phyloP scores from a whole-genome alignment of 2,797 vertebrate genomes.

The Ceryle rudis region DNA sequence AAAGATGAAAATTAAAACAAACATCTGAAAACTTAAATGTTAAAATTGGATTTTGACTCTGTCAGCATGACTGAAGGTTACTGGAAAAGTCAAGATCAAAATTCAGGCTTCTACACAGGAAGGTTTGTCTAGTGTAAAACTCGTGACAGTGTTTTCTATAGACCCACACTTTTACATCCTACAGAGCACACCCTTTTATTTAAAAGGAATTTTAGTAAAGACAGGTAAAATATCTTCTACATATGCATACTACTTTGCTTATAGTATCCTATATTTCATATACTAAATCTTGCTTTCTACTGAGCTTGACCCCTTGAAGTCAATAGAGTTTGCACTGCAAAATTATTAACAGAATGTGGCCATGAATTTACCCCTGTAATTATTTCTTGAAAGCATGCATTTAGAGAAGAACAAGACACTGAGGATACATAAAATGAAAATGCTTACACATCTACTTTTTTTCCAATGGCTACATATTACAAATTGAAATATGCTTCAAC shows the following conservation, averaged over 20 bases:
- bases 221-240: not conserved
- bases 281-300: not conserved
- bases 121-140: not conserved
- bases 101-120: not conserved
- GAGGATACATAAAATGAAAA: not conserved
- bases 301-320: not conserved
- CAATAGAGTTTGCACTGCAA: not conserved
- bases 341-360: not conserved
- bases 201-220: not conserved
- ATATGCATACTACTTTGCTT: not conserved
- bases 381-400: not conserved
- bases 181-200: not conserved
- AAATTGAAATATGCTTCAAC: conserved; percentile 11
- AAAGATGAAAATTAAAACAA: not conserved
- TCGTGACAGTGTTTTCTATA: not conserved
- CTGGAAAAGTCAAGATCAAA: not conserved
- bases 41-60: not conserved
- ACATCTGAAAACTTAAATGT: not conserved
- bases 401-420: not conserved
- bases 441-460: not conserved
- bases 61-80: not conserved
- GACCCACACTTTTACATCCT: not conserved
- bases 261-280: not conserved
- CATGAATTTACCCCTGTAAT: not conserved
- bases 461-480: not conserved